Evolutionary conservation across 2,888 invertebrate species (phyloP), one percentile per base, ranked within the genome.

Genomic region (Drosophila longiperda): DNA sequence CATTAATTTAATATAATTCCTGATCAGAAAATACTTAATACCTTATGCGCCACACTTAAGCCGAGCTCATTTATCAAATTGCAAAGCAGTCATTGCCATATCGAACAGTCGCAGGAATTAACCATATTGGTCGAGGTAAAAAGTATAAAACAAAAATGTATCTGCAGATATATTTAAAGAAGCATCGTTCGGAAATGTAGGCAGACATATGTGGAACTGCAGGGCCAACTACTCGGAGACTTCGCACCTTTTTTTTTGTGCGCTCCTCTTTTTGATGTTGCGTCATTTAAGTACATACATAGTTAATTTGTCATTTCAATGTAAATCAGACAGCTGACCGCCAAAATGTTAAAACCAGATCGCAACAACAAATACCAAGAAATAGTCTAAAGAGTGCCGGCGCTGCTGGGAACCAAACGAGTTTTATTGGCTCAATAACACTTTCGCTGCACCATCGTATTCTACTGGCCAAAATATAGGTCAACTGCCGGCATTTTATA

Each of bases 311-410:
- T 67, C 82, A 90, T 90, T 77, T 87, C 83, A 84, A 87, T 89
- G 83, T 88, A 87, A 87, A 87, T 87, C 78, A 73, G 70, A 76
- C 80, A 67, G 80, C 57, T 87, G 90, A 89, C 90, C 89, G 82
- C 87, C 89, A 90, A 78, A 81, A 60, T 50, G 42, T 45, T 34
- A 45, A 57, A 76, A 62, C 55, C 69, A 68, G 62, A 75, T 63
- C 42, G 40, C 20, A 53, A 50, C 53, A 60, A 34, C 48, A 40
- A 67, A 53, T 40, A 68, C 69, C 78, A 59, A 80, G 69, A 87
- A 85, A 85, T 62, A 73, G 89, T 89, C 89, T 90, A 78, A 87
- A 83, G 48, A 40, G 67, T 42, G 57, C 50, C 34, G 67, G 32
- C 60, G 52, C 50, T 42, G 68, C n/a, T 54, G 60, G 61, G 63